Evolutionary conservation across 2,888 invertebrate genomes (phyloP).

Genomic region (Gortyna flavago): DNA sequence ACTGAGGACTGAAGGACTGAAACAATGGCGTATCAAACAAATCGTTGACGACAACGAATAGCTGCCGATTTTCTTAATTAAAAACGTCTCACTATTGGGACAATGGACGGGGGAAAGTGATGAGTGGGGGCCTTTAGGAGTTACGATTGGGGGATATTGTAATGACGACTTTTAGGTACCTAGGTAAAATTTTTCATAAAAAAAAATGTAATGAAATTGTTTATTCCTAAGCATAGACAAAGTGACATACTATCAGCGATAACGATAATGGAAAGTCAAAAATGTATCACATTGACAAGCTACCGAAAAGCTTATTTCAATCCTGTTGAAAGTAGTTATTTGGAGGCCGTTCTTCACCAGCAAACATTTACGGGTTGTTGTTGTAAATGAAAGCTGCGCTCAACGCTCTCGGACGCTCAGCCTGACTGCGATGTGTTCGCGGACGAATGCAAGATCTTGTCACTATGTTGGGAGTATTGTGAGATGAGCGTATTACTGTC

Average conservation of each 20-base stretch:
- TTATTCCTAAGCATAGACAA: not conserved
- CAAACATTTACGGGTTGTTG: not conserved
- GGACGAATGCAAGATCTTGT: not conserved
- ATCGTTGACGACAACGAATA: constrained; percentile 80
- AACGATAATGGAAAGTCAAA: not conserved
- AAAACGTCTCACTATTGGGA: constrained; percentile 85
- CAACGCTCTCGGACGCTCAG: not conserved
- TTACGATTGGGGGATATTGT: constrained; percentile 21
- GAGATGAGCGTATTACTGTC: not conserved
- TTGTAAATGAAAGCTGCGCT: not conserved
- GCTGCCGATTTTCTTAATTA: constrained; percentile 87
- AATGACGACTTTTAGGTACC: constrained; percentile 1
- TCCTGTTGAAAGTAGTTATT: not conserved
- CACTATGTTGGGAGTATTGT: not conserved
- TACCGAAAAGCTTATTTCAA: not conserved
- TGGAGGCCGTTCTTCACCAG: too few species aligned
- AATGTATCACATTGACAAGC: not conserved
- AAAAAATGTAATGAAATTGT: too few species aligned
- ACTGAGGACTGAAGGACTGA: constrained; percentile 72
- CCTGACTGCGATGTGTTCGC: not conserved
- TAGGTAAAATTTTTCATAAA: not conserved
- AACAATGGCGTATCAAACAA: constrained; percentile 81
- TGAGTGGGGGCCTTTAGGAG: constrained; percentile 41
- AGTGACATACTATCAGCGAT: too few species aligned
- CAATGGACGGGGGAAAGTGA: constrained; percentile 68